These are phyloP conservation scores for Microtus obscurus DNA, from an alignment of 2,797 vertebrate genomes.

Conservation along the genomic window DNA sequence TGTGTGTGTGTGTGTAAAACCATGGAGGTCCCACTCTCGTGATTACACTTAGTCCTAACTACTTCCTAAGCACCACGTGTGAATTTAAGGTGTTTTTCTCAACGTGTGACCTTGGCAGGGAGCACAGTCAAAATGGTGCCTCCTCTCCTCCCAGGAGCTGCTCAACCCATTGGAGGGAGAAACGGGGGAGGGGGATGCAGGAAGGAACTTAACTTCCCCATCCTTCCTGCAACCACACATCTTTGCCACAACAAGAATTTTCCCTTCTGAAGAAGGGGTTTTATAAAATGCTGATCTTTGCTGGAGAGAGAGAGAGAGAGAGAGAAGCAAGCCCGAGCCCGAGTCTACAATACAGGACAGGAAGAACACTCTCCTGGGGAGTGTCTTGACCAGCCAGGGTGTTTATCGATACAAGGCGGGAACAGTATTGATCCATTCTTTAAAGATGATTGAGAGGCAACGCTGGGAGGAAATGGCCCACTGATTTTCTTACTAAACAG, in stretches of 20 bases:
- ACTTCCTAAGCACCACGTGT: background rate
- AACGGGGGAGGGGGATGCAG: too few relatives aligned
- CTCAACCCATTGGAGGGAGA: too few relatives aligned
- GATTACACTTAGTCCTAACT: background rate
- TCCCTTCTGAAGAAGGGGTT: background rate
- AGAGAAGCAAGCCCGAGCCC: background rate
- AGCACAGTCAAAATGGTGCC: background rate
- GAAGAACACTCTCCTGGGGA: background rate
- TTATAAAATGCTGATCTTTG: background rate
- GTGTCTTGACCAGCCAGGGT: background rate
- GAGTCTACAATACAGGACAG: background rate
- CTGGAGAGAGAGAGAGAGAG: background rate
- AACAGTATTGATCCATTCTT: background rate
- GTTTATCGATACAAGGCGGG: background rate
- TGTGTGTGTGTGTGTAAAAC: too few relatives aligned
- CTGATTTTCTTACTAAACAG: background rate
- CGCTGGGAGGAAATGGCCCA: background rate
- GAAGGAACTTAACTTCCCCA: background rate
- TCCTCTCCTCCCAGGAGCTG: too few relatives aligned
- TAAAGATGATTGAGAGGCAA: background rate
- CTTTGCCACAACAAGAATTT: background rate
- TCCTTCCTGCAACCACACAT: background rate
- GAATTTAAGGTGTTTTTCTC: background rate
- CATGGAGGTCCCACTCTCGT: background rate
- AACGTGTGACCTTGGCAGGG: background rate